phyloP scores from a whole-genome alignment of 2,797 vertebrate genomes.

The Diglossa cyanea region DNA sequence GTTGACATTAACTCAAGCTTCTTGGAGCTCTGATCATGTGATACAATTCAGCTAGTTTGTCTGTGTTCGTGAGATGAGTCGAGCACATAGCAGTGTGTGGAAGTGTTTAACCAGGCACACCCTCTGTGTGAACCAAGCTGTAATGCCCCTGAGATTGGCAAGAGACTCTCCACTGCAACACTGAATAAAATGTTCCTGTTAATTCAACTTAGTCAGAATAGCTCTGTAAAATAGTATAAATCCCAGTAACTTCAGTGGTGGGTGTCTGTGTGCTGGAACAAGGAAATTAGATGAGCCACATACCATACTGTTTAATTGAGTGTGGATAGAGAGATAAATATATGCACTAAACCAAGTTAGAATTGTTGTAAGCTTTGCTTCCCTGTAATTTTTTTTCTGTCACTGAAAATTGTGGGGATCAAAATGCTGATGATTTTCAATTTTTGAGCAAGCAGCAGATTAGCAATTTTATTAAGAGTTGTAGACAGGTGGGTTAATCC shows the following conservation, averaged over 20 bases:
- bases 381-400: neutral
- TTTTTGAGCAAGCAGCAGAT: neutral
- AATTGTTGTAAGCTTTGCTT: neutral
- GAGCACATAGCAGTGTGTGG: rapidly evolving
- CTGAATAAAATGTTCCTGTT: neutral
- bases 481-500: neutral
- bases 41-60: neutral
- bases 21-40: neutral
- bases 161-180: neutral
- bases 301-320: neutral
- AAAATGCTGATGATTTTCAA: neutral
- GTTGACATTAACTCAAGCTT: neutral
- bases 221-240: neutral
- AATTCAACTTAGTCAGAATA: neutral
- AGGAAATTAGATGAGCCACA: neutral
- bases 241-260: neutral
- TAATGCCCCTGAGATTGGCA: neutral
- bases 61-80: neutral
- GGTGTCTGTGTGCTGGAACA: neutral
- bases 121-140: neutral
- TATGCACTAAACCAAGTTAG: neutral
- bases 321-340: neutral
- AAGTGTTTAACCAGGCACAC: neutral
- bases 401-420: neutral
- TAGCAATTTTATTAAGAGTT: neutral